Conservation (phyloP, 1,140 invertebrate species). For the Meloidogyne floridensis region DNA sequence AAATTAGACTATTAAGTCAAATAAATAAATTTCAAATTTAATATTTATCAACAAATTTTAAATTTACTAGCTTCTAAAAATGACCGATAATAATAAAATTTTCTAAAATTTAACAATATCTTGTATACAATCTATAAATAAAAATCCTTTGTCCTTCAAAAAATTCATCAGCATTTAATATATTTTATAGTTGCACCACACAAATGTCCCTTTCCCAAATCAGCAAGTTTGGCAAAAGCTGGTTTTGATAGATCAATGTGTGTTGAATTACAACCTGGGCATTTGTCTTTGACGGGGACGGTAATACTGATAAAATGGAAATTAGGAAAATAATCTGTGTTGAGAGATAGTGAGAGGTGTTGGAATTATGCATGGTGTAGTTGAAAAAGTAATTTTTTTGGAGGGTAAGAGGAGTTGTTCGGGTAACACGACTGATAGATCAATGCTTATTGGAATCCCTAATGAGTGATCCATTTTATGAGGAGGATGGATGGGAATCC, state of each 20-base stretch:
- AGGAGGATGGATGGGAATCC: too few relatives aligned
- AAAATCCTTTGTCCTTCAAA: not conserved
- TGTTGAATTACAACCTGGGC: not conserved
- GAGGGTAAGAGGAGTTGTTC: too few relatives aligned
- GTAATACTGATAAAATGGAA: not conserved
- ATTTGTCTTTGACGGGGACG: not conserved
- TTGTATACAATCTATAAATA: not conserved
- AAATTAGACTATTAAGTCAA: too few relatives aligned
- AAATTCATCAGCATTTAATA: not conserved
- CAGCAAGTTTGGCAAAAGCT: not conserved
- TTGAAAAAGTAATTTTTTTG: too few relatives aligned
- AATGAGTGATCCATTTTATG: too few relatives aligned
- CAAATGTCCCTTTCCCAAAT: not conserved
- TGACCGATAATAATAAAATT: not conserved
- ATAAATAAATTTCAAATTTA: not conserved
- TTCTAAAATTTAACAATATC: not conserved
- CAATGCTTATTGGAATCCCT: too few relatives aligned
- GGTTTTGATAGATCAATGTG: not conserved
- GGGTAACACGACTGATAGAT: too few relatives aligned
- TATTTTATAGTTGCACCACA: not conserved
- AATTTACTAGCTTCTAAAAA: not conserved
- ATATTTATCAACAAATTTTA: not conserved
- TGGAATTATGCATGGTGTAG: too few relatives aligned
- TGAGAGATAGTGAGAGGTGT: too few relatives aligned
- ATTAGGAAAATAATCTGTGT: not conserved